Evolutionary conservation across 1,140 invertebrate species (phyloP), one percentile per base, ranked within the genome.

Genomic region (Euura lappo): DNA sequence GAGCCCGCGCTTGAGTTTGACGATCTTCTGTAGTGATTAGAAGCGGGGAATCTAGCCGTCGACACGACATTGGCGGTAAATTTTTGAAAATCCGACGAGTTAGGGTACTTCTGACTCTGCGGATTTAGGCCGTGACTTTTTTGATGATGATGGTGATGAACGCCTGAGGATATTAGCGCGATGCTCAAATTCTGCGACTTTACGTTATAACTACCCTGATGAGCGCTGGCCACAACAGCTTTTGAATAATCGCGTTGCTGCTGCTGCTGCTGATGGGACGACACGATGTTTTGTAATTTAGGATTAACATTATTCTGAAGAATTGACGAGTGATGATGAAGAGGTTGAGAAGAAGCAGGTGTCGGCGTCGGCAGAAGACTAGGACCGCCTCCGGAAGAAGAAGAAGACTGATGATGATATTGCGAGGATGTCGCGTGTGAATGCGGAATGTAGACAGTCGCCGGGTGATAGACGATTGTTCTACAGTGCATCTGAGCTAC

Each of bases 281-380:
- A 4, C 3, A 10, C 44, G 13, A 28, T 68, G 66, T 42, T 42
- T 68, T 44, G 51, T n/a, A 60, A 60, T 60, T 60, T 60, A 11
- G 51, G 51, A 60, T 60, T 60, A 60, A 60, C 51, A 3, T 8
- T 60, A 3, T 8, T 11, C 44, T 68, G 66, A 68, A 68, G 4
- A 28, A 28, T 28, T 28, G 28, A 28, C 8, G 13, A 28, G 66
- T 2, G 28, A 4, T 44, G 66, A 68, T 42, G 66, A 10, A 28
- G 66, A 13, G 66, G 44, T 68, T 68, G 66, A 10, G 44, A 68
- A 13, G 66, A 68, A 4, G 66, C 66, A 60, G 66, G 6, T 28
- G 66, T 28, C 13, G 84, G 85, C 8, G 85, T 86, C 3, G 85
- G 85, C 7, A 87, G 74, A 1, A 87, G 79, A 75, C 83, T 86